Base-by-base conservation (phyloP, 2,113 vertebrate genomes). In the Anhinga anhinga region DNA sequence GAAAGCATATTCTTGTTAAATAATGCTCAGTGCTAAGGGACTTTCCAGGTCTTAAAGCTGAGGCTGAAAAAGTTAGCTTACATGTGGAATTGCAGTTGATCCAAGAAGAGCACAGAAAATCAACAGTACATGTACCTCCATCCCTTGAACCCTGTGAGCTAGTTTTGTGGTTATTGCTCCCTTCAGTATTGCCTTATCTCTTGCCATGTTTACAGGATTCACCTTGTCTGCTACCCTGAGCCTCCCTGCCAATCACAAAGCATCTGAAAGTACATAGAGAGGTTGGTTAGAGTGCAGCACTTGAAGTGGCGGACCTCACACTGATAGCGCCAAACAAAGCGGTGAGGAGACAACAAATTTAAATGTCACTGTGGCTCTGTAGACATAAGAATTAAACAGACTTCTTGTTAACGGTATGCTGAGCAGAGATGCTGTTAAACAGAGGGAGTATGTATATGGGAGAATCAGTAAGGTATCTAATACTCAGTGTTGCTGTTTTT, bases 1-100 rank as follows among this genome's bases (percentile, higher is more conserved):
- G 81, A 63, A 83, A 89, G 58, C 70, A 95, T 95, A 93, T 85
- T 95, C 93, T 95, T 77, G 91, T 95, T 94, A 91, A 96, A 94
- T 95, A 93, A 76, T 94, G 44, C 66, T 95, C n/a, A 38, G 71
- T 63, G 55, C 90, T 94, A 61, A 92, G 97, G 96, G 97, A 97
- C 94, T 97, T 96, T 97, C 96, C 95, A 93, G 49, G 45, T 95
- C 93, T 94, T 93, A 87, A 93, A 90, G 93, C 67, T 82, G 78
- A 55, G 83, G 86, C 58, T 65, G 66, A 77, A 94, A 5, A 53
- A 82, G 70, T 85, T 80, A 82, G 74, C 93, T 97, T 97, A 95
- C 77, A 94, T 88, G 91, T 95, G 89, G 62, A 95, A 66, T 95
- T 94, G 90, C 82, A 86, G 95, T 93, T 93, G 85, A 96, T 96